Evolutionary conservation across 1,140 invertebrate genomes (phyloP).

Genomic region (Ridgeia piscesae): DNA sequence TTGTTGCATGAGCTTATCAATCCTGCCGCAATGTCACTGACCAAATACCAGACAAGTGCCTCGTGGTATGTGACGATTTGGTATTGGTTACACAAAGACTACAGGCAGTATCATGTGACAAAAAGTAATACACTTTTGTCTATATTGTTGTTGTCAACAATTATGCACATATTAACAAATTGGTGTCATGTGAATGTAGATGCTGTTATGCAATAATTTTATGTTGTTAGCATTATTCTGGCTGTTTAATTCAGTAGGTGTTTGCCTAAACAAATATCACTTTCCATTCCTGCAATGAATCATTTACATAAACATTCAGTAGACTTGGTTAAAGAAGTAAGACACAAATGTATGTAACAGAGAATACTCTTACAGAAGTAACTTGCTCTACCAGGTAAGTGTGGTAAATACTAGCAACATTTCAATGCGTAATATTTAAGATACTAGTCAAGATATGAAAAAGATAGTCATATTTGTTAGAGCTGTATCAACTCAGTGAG

Average conservation of each 20-base stretch:
- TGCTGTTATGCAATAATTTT: background rate
- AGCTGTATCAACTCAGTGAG: background rate
- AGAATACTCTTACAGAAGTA: background rate
- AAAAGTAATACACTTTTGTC: too few species aligned
- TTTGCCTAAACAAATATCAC: background rate
- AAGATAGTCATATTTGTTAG: background rate
- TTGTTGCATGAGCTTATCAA: too few species aligned
- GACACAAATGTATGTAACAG: background rate
- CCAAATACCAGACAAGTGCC: too few species aligned
- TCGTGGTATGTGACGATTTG: too few species aligned
- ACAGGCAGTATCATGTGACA: too few species aligned
- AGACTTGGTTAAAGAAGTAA: too few species aligned
- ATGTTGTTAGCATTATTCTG: background rate
- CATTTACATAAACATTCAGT: background rate
- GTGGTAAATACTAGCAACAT: background rate
- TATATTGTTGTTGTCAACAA: too few species aligned
- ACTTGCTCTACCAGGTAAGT: background rate
- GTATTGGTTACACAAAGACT: too few species aligned
- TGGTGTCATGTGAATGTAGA: background rate
- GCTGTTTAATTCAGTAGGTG: background rate
- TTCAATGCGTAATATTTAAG: background rate
- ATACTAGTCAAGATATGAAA: background rate
- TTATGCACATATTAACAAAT: background rate
- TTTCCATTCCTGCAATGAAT: background rate
- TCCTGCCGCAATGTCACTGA: too few species aligned